A percentile compares a stretch with the other conserved stretches of the same genome.
These are phyloP conservation scores for Oligia latruncula DNA, from an alignment of 2,888 invertebrate species.

Conservation along the genomic window DNA sequence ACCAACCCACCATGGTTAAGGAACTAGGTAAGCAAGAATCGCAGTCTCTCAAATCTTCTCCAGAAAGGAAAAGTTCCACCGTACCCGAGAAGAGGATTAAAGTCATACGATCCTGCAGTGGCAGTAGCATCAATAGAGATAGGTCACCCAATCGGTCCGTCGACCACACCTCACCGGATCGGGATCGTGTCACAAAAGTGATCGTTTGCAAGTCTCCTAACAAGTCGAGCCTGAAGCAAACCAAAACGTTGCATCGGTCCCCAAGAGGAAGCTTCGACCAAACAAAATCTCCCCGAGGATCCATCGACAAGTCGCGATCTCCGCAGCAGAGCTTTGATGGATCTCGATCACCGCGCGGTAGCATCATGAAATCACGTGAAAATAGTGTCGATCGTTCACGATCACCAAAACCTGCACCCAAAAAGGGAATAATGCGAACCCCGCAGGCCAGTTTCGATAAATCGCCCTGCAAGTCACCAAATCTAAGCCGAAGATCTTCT, in stretches of 20 bases:
- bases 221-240: conserved; percentile 86
- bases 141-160: conserved; percentile 82
- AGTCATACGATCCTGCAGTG: conserved; percentile 90
- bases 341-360: conserved; percentile 86
- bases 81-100: conserved; percentile 83
- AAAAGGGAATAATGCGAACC: conserved; percentile 88
- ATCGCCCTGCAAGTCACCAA: conserved; percentile 87
- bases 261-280: conserved; percentile 90
- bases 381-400: conserved; percentile 84
- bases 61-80: conserved; percentile 80
- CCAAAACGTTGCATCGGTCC: conserved; percentile 85
- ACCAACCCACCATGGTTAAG: conserved; percentile 96
- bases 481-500: conserved; percentile 84
- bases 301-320: conserved; percentile 90
- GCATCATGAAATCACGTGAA: conserved; percentile 88
- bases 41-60: conserved; percentile 88
- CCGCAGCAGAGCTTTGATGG: conserved; percentile 90
- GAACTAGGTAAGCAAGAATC: conserved; percentile 95
- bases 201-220: conserved; percentile 88
- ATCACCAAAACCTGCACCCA: conserved; percentile 87
- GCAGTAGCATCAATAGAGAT: conserved; percentile 86
- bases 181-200: conserved; percentile 87
- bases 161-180: conserved; percentile 81
- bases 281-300: conserved; percentile 88
- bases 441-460: conserved; percentile 88